A percentile compares a stretch with the other conserved stretches of the same genome.
Conservation (phyloP, 1,140 invertebrate genomes). For the Lucilia sericata region DNA sequence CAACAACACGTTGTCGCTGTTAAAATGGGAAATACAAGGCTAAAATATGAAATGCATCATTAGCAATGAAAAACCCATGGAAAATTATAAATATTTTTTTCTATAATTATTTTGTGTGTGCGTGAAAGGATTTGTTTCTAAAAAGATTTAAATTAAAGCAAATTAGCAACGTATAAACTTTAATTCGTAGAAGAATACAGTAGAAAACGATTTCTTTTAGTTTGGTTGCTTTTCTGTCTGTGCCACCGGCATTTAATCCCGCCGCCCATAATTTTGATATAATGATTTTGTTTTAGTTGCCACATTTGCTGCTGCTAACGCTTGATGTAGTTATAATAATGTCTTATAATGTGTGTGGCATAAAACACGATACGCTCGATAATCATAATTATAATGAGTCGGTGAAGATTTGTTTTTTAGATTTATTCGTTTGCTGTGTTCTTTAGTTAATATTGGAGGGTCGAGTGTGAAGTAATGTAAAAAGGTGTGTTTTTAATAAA, state of each 20-base stretch:
- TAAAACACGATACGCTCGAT: slow-evolving; percentile 42
- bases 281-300: background rate
- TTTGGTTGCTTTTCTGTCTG: background rate
- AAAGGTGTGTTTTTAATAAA: no score
- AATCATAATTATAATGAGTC: slow-evolving; percentile 44
- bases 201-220: no score
- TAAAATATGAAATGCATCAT: slow-evolving; percentile 41
- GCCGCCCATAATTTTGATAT: background rate
- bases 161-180: slow-evolving; percentile 14
- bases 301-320: slow-evolving; percentile 29
- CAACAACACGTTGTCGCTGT: background rate
- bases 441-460: background rate
- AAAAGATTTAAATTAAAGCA: slow-evolving; percentile 23
- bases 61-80: slow-evolving; percentile 41
- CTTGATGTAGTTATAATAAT: slow-evolving; percentile 32
- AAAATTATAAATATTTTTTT: slow-evolving; percentile 31
- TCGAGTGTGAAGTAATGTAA: background rate
- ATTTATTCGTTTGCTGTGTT: background rate
- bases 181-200: background rate
- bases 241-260: background rate
- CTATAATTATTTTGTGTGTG: no score
- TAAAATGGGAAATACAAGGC: slow-evolving; percentile 24
- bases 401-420: slow-evolving; percentile 9
- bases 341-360: slow-evolving; percentile 41
- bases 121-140: background rate